A percentile compares a stretch with the other conserved stretches of the same genome.
phyloP scores from a whole-genome alignment of 2,113 vertebrate species.

The Caretta caretta region DNA sequence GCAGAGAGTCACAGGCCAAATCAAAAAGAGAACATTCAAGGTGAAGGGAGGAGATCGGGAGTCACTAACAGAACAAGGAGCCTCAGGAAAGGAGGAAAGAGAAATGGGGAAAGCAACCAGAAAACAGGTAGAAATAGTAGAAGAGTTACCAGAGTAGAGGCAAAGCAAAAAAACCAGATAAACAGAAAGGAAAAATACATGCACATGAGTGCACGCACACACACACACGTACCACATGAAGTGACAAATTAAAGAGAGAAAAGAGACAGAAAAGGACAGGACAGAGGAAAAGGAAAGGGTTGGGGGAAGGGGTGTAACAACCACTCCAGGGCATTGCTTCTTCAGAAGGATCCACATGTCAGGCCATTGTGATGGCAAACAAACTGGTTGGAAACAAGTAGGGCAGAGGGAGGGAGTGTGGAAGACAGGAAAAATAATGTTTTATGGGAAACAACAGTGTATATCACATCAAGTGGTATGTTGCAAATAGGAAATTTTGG shows the following conservation, averaged over 20 bases:
- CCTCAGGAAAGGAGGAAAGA: background rate
- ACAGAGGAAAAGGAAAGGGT: background rate
- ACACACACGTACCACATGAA: background rate
- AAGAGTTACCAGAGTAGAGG: background rate
- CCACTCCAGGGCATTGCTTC: background rate
- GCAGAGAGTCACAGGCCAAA: background rate
- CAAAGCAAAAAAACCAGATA: background rate
- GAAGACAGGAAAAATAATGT: background rate
- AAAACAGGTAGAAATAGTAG: background rate
- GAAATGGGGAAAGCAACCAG: background rate
- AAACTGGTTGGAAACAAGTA: background rate
- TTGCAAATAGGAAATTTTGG: background rate
- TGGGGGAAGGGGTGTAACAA: background rate
- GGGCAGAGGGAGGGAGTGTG: background rate
- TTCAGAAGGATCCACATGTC: background rate
- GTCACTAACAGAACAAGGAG: background rate
- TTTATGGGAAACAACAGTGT: background rate
- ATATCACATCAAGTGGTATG: no score
- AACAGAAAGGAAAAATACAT: background rate
- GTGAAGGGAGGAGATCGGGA: background rate
- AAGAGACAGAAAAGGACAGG: background rate
- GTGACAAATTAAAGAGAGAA: background rate
- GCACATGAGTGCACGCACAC: no score
- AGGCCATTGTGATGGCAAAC: background rate
- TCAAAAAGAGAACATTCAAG: background rate